Evolutionary conservation across 37 sponge, comb jelly and placozoan species (phyloP).

Genomic region (Mnemiopsis leidyi): DNA sequence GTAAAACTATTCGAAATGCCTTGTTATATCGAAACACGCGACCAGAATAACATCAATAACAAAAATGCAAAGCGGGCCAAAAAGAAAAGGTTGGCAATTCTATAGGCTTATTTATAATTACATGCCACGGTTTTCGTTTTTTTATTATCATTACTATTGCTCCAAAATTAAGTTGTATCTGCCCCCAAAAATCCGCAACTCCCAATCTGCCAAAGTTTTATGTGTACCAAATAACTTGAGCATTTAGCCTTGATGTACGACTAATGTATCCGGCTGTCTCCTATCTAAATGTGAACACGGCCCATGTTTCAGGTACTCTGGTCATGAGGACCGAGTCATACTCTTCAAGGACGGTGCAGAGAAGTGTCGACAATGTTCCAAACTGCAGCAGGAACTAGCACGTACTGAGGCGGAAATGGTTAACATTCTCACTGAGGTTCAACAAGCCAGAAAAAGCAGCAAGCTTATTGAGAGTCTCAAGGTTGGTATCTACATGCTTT

Average conservation of each 20-base stretch:
- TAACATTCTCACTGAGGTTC: constrained; percentile 52
- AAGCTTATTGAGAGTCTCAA: constrained; percentile 41
- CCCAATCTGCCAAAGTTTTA: too few species aligned
- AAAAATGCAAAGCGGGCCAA: not conserved
- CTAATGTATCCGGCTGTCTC: too few species aligned
- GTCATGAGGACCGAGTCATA: constrained; percentile 17
- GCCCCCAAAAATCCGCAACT: too few species aligned
- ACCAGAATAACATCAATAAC: not conserved
- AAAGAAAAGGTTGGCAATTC: not conserved
- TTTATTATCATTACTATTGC: too few species aligned
- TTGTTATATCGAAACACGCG: constrained; percentile 6
- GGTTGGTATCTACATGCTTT: not conserved
- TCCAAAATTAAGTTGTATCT: too few species aligned
- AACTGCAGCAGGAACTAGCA: constrained; percentile 53
- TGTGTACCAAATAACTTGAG: too few species aligned
- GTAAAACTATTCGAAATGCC: not conserved
- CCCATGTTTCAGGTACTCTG: constrained; percentile 61
- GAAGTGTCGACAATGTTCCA: constrained; percentile 21
- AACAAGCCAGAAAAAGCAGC: constrained; percentile 1
- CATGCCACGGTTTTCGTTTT: too few species aligned
- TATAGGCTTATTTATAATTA: too few species aligned
- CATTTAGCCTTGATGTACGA: too few species aligned
- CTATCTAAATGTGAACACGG: too few species aligned
- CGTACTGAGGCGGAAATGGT: constrained; percentile 44
- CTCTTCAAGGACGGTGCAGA: constrained; percentile 32